phyloP scores from a whole-genome alignment of 2,797 vertebrate genomes.

The Sarcoramphus papa region DNA sequence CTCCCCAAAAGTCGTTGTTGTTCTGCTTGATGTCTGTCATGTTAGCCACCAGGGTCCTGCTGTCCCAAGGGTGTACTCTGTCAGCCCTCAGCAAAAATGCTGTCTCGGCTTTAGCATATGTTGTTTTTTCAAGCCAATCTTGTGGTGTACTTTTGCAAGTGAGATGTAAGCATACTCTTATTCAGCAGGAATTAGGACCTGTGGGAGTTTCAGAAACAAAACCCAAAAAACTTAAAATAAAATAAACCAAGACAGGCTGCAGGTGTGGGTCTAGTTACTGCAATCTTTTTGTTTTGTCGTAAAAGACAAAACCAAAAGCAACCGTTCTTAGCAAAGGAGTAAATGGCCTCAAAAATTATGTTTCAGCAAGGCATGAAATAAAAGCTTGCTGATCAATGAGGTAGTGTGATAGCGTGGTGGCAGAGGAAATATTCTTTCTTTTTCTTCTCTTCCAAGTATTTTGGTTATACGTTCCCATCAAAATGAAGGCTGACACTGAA shows the following conservation, averaged over 20 bases:
- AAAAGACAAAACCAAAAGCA: neutral
- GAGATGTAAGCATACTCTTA: neutral
- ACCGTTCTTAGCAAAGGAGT: neutral
- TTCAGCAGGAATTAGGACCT: conserved; percentile 2
- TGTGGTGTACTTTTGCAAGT: neutral
- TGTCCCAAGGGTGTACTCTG: neutral
- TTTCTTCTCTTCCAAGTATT: neutral
- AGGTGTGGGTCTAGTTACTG: neutral
- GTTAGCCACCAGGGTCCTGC: neutral
- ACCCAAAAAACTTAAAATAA: neutral
- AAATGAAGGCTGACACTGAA: neutral
- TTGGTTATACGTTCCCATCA: neutral
- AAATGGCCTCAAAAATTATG: neutral
- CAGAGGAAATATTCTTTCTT: neutral
- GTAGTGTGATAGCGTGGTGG: neutral
- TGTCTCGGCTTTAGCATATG: neutral
- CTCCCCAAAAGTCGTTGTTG: conserved; percentile 43
- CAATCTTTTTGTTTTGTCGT: neutral
- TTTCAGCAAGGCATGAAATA: neutral
- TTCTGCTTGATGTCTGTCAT: neutral
- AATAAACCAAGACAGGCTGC: neutral
- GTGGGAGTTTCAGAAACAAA: neutral
- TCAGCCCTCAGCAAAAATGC: neutral
- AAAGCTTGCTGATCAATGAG: neutral
- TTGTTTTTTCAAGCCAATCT: neutral